Evolutionary conservation across 2,888 invertebrate species (phyloP), one percentile per base, ranked within the genome.

Genomic region (Sceliomorpha sp.): DNA sequence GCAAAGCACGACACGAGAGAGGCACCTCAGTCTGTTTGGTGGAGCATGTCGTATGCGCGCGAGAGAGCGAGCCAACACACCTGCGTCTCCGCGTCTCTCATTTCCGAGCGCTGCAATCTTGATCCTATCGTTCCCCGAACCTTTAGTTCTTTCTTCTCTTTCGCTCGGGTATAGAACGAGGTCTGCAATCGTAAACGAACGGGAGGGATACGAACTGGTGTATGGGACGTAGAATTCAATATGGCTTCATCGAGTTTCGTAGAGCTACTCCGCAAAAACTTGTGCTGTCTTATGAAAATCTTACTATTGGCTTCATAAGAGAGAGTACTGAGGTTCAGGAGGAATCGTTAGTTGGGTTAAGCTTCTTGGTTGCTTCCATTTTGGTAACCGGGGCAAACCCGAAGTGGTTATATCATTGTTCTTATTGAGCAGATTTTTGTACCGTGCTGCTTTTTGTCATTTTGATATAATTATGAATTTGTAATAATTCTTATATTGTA

Each of bases 41-140:
- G n/a, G n/a, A 13, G 15, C 13, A 8, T 15, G 5, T 29, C 13
- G 20, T 10, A 17, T 17, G 12, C 15, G 12, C 20, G 20, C 15
- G n/a, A 47, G 31, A n/a, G n/a, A n/a, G n/a, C n/a, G n/a, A n/a
- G n/a, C n/a, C n/a, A 5, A 36, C 51, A 63, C 77, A 75, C 74
- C 55, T 74, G 75, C 51, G 72, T 39, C 69, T 40, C 32, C 29
- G 37, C 51, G 32, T 56, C 64, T 56, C 67, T 71, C 67, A 58
- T 71, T 69, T 66, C 55, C 58, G 66, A 58, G 45, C 53, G 47
- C 47, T 48, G 56, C 68, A 60, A 74, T 76, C 63, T 66, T 58
- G 51, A 58, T 56, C 40, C 42, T 37, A 70, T 70, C 50, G 55
- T 29, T 44, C 50, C 36, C 17, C n/a, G n/a, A n/a, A 31, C 20